Base-by-base conservation (phyloP, 2,113 vertebrate species). In the Donacobius atricapilla region DNA sequence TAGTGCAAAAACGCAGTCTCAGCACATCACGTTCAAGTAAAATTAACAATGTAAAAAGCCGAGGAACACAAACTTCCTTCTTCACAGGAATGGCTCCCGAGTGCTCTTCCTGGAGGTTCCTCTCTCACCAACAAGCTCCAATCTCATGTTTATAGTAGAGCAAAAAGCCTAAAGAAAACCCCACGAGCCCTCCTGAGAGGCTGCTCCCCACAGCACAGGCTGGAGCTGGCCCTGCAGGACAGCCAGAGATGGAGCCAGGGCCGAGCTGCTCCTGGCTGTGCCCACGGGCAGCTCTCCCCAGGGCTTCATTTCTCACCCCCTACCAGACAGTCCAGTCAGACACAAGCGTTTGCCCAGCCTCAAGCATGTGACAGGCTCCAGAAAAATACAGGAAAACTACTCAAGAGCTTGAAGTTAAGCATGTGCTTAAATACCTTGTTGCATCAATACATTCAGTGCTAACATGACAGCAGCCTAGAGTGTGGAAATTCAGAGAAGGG, bases 1-100 rank as follows among this genome's bases (percentile, higher is more conserved):
- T 97, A 97, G 97, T 97, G 96, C 96, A 97, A 97, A 97, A 96
- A 96, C 31, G 30, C 94, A 97, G 93, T 76, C 90, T 96, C 92
- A 95, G 85, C 94, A 93, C 95, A 87, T 97, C 96, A 96, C 83
- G 82, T 97, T 96, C 92, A 90, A 92, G 81, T 95, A 84, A 94
- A 95, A 69, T 90, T n/a, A 97, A 94, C 93, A 86, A 27, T 68
- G 79, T 89, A 84, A 85, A 89, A 91, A 77, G 63, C 89, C 13
- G 44, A 93, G 70, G 88, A 92, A 87, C 73, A 68, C 44, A 45
- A 83, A 54, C 76, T 82, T 61, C 66, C 48, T 81, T 80, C 88
- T 75, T 70, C 89, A 35, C 58, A 83, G 89, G 45, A 90, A 65
- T 8, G 30, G 73, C 54, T 77, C 83, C 54, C 2, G 0, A 71